phyloP scores from a whole-genome alignment of 2,113 vertebrate species.

The Bos indicus region DNA sequence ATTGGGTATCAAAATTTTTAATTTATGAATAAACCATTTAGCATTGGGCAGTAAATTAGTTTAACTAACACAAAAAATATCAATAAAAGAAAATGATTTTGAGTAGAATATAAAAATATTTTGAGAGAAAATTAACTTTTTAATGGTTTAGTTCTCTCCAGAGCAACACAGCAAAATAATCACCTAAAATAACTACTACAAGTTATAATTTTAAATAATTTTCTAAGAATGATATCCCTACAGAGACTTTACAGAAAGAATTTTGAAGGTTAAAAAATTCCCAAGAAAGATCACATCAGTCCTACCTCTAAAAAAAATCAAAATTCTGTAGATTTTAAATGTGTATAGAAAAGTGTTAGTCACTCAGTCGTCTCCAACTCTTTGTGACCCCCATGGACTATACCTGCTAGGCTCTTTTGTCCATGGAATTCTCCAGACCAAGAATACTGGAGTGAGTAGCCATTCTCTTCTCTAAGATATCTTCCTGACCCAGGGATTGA shows the following conservation, averaged over 20 bases:
- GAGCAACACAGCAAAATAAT: neutral
- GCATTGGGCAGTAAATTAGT: neutral
- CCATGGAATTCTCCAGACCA: neutral
- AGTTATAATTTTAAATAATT: neutral
- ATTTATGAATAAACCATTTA: neutral
- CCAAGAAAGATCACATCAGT: neutral
- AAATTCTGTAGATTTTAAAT: neutral
- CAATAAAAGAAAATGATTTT: constrained; percentile 3
- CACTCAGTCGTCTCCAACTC: neutral
- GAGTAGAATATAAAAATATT: neutral
- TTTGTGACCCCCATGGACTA: neutral
- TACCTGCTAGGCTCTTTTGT: neutral
- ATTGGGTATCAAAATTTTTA: neutral
- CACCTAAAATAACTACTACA: neutral
- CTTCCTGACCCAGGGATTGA: neutral
- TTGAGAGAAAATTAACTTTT: neutral
- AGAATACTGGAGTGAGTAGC: neutral
- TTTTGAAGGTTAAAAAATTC: neutral
- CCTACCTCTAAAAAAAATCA: neutral
- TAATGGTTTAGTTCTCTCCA: neutral
- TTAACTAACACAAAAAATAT: neutral
- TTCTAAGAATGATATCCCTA: neutral
- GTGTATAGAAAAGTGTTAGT: neutral
- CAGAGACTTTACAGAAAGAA: neutral
- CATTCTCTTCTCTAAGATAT: neutral